Base-by-base conservation (phyloP, 2,888 invertebrate genomes). In the Phragmatobia fuliginosa region DNA sequence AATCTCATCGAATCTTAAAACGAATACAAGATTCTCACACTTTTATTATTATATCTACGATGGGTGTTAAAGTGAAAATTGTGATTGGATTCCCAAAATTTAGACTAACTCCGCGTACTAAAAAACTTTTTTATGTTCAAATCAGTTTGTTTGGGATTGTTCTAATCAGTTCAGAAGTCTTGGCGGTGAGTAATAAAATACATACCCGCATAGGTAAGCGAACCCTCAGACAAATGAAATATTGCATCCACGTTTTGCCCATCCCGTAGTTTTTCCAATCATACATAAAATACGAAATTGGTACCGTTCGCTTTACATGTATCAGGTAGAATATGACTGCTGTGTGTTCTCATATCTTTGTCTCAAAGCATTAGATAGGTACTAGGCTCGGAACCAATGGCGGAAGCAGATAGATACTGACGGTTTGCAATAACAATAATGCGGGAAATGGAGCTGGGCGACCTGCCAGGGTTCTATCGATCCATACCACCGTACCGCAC, bases 401-500 rank as follows among this genome's bases (percentile, higher is more conserved):
- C 87, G 91, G 92, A 91, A 93, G 89, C 88, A 87, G 87, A 91
- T 90, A 92, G 93, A 93, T 91, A 91, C 90, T 87, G 91, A 89
- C 90, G 90, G 89, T 87, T 90, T 88, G 94, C 93, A 94, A 94
- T 94, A 94, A 94, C 94, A 94, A 94, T 94, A 94, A 94, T 94
- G 94, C 90, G 94, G 93, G 58, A 89, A 88, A 88, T 91, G 91
- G 87, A 90, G 91, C 92, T 92, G 94, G 94, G 94, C 94, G 93
- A 92, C 92, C 92, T 94, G 94, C 94, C 94, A 94, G 94, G 89
- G 87, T 90, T 86, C 90, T 94, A 94, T 94, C 93, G 94, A 94
- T 94, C 92, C 90, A 82, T 82, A 83, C 85, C 85, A 85, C 84
- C 84, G 85, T 85, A 87, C 87, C 86, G 81, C 85, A 87, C 94